Evolutionary conservation across 2,888 invertebrate genomes (phyloP), one percentile per base, ranked within the genome.

Genomic region (Drosophila cyrtoloma): DNA sequence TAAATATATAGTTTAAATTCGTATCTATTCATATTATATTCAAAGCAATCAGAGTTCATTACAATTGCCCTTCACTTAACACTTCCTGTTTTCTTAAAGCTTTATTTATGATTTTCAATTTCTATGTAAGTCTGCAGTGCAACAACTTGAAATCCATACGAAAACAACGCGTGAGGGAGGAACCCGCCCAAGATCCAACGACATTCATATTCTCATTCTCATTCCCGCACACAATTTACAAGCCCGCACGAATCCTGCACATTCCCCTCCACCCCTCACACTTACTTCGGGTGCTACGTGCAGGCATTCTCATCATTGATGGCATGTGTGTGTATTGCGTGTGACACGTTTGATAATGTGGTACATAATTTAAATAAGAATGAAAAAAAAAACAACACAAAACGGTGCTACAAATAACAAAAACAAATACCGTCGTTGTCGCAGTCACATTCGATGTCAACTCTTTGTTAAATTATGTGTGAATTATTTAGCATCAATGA

Each of bases 401-500:
- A 53, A 53, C 42, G 52, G 50, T 44, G 66, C 68, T 57, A 65
- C 60, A 71, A 70, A 66, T 55, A 73, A 65, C 66, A 72, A 60
- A 70, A 81, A 71, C 81, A 77, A 77, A 70, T 63, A 59, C 44
- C 32, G 52, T 56, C 57, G 16, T 47, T 44, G 42, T 61, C 33
- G 58, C 57, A 57, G 4, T 63, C 51, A 33, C 47, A 70, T 58
- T 81, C 61, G 71, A 62, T 79, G 82, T 77, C 75, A 86, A 82
- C 73, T 85, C 76, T 77, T 73, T 82, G 82, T 82, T 83, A 85
- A 85, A 85, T 85, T 83, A 83, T 84, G 84, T 86, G 82, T 86
- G 80, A 86, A 85, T 82, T 86, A 83, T 83, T 85, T 78, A 86
- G 64, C 68, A 60, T 65, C 77, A 71, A 70, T 74, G 58, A 57